These are phyloP conservation scores for Asteroscopus sphinx DNA, from an alignment of 2,888 invertebrate species.

Conservation along the genomic window DNA sequence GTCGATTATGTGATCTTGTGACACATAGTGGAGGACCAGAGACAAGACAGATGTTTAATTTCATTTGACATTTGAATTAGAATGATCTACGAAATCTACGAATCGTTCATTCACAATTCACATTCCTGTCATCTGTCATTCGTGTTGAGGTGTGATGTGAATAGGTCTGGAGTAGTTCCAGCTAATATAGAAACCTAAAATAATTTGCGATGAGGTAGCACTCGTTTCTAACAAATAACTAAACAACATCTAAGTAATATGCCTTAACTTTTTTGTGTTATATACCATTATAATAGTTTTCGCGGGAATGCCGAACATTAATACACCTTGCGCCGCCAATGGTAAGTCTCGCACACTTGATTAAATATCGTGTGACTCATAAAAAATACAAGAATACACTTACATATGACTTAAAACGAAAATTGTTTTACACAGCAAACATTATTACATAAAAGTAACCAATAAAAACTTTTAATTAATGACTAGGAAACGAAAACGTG, in stretches of 20 bases:
- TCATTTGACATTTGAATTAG: constrained; percentile 43
- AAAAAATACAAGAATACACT: constrained; percentile 39
- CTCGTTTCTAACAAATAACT: constrained; percentile 64
- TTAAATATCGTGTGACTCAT: constrained; percentile 71
- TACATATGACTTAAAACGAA: constrained; percentile 12
- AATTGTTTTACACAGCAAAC: background rate
- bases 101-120: too few relatives aligned
- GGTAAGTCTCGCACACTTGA: constrained; percentile 79
- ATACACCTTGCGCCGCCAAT: constrained; percentile 82
- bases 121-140: too few relatives aligned
- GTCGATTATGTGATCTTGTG: constrained; percentile 18
- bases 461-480: constrained; percentile 7
- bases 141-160: constrained; percentile 76
- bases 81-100: too few relatives aligned
- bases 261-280: constrained; percentile 83
- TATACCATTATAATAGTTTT: constrained; percentile 69
- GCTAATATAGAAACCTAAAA: constrained; percentile 63
- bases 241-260: constrained; percentile 81
- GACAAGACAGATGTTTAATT: constrained; percentile 13
- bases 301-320: constrained; percentile 86
- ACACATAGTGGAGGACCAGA: constrained; percentile 41
- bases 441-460: constrained; percentile 11
- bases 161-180: constrained; percentile 59
- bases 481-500: constrained; percentile 19
- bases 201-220: constrained; percentile 85